Evolutionary conservation across 2,113 vertebrate genomes (phyloP), one percentile per base, ranked within the genome.

Genomic region (Dermatemys mawii): DNA sequence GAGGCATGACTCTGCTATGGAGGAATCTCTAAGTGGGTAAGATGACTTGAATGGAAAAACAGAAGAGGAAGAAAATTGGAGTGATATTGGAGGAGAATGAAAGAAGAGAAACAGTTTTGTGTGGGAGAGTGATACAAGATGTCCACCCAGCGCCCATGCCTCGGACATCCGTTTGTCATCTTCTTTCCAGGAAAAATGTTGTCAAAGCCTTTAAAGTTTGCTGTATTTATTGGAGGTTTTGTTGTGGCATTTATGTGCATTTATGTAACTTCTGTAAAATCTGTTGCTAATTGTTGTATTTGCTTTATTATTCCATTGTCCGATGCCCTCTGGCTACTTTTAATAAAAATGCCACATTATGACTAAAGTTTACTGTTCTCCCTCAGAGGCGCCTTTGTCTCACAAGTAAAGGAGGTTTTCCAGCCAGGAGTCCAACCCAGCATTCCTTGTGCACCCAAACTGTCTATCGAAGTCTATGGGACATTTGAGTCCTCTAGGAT

Each of bases 211-310:
- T 96, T 89, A 91, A 96, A 92, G 81, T 89, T 89, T 95, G 88
- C 90, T 95, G 53, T 0, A 0, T n/a, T 93, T 87, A 95, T 82
- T 97, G 87, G 73, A 93, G 86, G 92, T 89, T 90, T 97, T 79
- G 78, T 0, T 93, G 90, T 93, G 92, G 91, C 90, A 93, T 96
- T 97, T 96, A 94, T 93, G 89, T 92, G 79, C 50, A 78, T 95
- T 97, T 96, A 96, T 3, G 0, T 96, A 97, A 96, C 93, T 87
- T 90, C 80, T 93, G 90, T 93, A 93, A 93, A 97, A 97, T 96
- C 95, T 97, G 97, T 95, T 96, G 95, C 86, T 97, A 96, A 97
- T 97, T 97, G 86, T 87, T 94, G 38, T 24, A 86, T 93, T 97
- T 93, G 24, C 73, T 94, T 95, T 85, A 91, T 94, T 93, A 95